Evolutionary conservation across 2,888 invertebrate species (phyloP).

Genomic region (Sclerodermus sp.): DNA sequence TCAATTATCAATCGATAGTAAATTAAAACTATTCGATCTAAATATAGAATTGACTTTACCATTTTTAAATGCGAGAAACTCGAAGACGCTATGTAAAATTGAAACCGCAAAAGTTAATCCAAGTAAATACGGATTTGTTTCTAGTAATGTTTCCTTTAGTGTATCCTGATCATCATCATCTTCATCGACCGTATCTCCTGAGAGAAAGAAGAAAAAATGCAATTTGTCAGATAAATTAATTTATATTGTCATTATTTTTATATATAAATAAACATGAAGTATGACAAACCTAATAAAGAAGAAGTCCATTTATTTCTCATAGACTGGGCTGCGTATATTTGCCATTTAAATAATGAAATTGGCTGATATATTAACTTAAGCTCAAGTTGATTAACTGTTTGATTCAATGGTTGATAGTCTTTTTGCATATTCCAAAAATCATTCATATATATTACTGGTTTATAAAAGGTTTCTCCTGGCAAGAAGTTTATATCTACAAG

Average conservation of each 20-base stretch:
- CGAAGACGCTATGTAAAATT: constrained; percentile 95
- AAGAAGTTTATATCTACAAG: constrained; percentile 78
- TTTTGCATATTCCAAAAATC: constrained; percentile 99
- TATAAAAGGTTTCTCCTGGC: constrained; percentile 79
- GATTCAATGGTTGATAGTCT: constrained; percentile 90
- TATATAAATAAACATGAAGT: background rate
- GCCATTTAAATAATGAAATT: constrained; percentile 95
- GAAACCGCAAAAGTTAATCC: constrained; percentile 90
- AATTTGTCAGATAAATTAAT: background rate
- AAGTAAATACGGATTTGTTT: constrained; percentile 94
- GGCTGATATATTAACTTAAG: constrained; percentile 83
- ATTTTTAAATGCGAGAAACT: constrained; percentile 98
- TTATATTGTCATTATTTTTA: background rate
- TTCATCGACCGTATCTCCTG: constrained; percentile 70
- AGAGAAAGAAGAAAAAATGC: too few species aligned
- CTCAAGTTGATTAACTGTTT: constrained; percentile 73
- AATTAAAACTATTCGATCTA: background rate
- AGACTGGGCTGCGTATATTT: constrained; percentile 94
- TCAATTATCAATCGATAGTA: too few species aligned
- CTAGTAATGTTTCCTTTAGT: constrained; percentile 89
- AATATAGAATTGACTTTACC: constrained; percentile 59
- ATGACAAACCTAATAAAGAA: constrained; percentile 42
- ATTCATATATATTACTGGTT: constrained; percentile 92
- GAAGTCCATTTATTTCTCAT: constrained; percentile 84
- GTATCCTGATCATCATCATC: constrained; percentile 87